phyloP scores from a whole-genome alignment of 37 sponge, comb jelly and placozoan genomes.

The Spongilla lacustris region DNA sequence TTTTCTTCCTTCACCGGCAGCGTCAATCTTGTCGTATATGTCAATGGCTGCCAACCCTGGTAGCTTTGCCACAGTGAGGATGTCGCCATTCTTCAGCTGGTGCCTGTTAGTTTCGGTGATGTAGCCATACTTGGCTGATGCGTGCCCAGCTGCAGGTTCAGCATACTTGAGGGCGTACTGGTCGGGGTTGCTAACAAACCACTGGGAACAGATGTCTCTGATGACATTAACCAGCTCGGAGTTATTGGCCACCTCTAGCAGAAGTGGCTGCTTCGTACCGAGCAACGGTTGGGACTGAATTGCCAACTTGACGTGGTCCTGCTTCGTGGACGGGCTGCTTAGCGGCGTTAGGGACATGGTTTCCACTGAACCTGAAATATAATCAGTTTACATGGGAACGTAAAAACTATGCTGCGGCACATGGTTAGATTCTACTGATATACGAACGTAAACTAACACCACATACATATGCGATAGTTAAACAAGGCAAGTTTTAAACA shows the following conservation, averaged over 20 bases:
- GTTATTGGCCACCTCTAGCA: constrained; percentile 65
- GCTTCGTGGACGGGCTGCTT: constrained; percentile 21
- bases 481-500: too few relatives aligned
- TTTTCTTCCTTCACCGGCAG: constrained; percentile 19
- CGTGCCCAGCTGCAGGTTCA: constrained; percentile 28
- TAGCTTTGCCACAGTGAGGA: constrained; percentile 62
- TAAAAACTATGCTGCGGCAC: too few relatives aligned
- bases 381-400: too few relatives aligned
- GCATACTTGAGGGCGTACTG: constrained; percentile 74
- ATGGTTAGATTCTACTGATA: too few relatives aligned
- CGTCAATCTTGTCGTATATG: constrained; percentile 19
- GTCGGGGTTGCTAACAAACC: constrained; percentile 76
- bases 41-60: constrained; percentile 65
- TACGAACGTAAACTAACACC: too few relatives aligned
- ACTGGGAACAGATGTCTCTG: constrained; percentile 72
- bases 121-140: constrained; percentile 65
- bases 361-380: too few relatives aligned
- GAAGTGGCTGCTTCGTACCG: constrained; percentile 69
- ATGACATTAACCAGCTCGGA: constrained; percentile 47
- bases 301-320: constrained; percentile 81
- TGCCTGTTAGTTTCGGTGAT: constrained; percentile 76
- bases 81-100: constrained; percentile 78
- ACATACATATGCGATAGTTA: too few relatives aligned
- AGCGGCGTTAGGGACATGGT: too few relatives aligned
- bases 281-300: constrained; percentile 73